Percentiles rank a stretch among this genome's conserved stretches.
phyloP scores from a whole-genome alignment of 2,888 invertebrate species.

The Drosophila stalkeri region DNA sequence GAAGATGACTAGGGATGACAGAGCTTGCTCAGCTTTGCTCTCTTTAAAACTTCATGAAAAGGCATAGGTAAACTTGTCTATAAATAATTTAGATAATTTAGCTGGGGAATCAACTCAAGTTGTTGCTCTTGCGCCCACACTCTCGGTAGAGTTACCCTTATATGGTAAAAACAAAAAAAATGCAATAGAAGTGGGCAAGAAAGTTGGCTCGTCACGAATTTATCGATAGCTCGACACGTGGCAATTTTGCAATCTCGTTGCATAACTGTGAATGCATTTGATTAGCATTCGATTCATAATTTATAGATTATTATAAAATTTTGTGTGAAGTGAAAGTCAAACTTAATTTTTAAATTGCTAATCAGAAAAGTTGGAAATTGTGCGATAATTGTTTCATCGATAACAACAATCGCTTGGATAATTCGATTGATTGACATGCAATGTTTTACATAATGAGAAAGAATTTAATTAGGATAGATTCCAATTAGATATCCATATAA shows the following conservation, averaged over 20 bases:
- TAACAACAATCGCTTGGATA: neutral
- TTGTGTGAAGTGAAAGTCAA: constrained; percentile 4
- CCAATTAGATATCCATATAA: neutral
- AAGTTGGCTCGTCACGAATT: constrained; percentile 24
- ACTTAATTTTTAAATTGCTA: neutral
- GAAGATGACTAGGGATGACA: neutral
- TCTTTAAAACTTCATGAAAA: neutral
- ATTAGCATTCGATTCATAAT: constrained; percentile 62
- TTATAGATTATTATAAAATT: constrained; percentile 27
- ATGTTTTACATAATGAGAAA: neutral
- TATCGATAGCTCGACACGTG: constrained; percentile 10
- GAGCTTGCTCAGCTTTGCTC: neutral
- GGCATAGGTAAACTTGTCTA: neutral
- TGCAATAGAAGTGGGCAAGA: constrained; percentile 2
- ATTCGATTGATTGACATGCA: neutral
- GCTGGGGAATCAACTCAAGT: neutral
- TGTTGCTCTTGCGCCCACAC: neutral
- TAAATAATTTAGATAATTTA: neutral
- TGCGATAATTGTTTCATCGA: constrained; percentile 8
- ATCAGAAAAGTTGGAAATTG: neutral
- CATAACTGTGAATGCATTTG: constrained; percentile 46
- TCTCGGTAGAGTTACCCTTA: neutral
- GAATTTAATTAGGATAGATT: neutral
- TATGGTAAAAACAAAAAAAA: neutral
- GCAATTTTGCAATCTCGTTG: constrained; percentile 15